Conservation (phyloP, 2,113 vertebrate genomes). For the Hyaena hyaena region DNA sequence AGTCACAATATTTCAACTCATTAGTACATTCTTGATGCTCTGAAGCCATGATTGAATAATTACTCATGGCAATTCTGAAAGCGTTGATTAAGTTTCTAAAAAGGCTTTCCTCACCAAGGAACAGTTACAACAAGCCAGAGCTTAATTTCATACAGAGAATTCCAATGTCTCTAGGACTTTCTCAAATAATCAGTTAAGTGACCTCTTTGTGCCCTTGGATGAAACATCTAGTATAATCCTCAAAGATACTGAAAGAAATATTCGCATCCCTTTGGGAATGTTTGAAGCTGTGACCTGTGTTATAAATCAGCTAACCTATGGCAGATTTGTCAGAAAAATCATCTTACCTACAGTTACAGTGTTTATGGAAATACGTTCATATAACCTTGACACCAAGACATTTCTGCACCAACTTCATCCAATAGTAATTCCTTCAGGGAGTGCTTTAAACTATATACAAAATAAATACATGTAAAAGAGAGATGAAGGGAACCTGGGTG, state of each 20-base stretch:
- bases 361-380: background rate
- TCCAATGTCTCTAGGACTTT: background rate
- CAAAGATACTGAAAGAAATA: background rate
- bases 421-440: constrained; percentile 63
- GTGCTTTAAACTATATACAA: background rate
- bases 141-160: background rate
- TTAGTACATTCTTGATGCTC: background rate
- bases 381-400: background rate
- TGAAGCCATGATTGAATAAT: background rate
- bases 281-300: background rate
- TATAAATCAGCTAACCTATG: background rate
- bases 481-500: background rate
- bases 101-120: background rate
- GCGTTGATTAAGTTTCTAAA: background rate
- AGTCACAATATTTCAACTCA: background rate
- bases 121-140: background rate
- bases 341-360: background rate
- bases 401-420: background rate
- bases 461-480: constrained; percentile 29
- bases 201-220: background rate
- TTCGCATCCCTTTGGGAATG: background rate
- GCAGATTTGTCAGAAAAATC: background rate
- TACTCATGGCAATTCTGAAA: background rate
- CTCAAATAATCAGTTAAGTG: background rate
- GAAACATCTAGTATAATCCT: background rate